phyloP scores from a whole-genome alignment of 2,113 vertebrate genomes.

The Macquaria australasica region DNA sequence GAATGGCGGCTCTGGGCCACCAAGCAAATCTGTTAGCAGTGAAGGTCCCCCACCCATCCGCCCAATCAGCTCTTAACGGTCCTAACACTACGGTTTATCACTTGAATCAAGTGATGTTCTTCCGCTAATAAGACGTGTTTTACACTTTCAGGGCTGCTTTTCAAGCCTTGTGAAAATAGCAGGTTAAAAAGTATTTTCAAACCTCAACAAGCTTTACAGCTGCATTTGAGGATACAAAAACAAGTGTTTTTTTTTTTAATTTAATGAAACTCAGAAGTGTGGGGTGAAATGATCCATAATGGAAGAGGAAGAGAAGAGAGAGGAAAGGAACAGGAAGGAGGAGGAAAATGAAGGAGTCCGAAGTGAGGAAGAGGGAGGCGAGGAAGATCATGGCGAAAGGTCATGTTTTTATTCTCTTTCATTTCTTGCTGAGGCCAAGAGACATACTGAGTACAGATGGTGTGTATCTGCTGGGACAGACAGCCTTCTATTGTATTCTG shows the following conservation, averaged over 20 bases:
- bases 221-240: neutral
- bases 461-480: slow-evolving; percentile 51
- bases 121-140: slow-evolving; percentile 37
- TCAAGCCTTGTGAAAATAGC: slow-evolving; percentile 32
- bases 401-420: slow-evolving; percentile 68
- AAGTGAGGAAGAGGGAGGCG: slow-evolving; percentile 29
- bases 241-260: neutral
- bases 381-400: slow-evolving; percentile 49
- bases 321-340: neutral
- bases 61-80: slow-evolving; percentile 1
- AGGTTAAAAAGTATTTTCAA: neutral
- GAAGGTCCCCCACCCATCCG: neutral
- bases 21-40: slow-evolving; percentile 15
- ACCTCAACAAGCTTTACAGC: neutral
- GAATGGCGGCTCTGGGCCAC: neutral
- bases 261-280: neutral
- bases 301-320: slow-evolving; percentile 4
- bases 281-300: slow-evolving; percentile 20
- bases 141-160: slow-evolving; percentile 27
- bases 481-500: slow-evolving; percentile 33
- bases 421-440: slow-evolving; percentile 54
- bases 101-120: slow-evolving; percentile 2
- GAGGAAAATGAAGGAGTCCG: slow-evolving; percentile 23
- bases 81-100: slow-evolving; percentile 8
- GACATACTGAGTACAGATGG: slow-evolving; percentile 4